Evolutionary conservation across 2,888 invertebrate genomes (phyloP).

Genomic region (Limnephilus rhombicus): DNA sequence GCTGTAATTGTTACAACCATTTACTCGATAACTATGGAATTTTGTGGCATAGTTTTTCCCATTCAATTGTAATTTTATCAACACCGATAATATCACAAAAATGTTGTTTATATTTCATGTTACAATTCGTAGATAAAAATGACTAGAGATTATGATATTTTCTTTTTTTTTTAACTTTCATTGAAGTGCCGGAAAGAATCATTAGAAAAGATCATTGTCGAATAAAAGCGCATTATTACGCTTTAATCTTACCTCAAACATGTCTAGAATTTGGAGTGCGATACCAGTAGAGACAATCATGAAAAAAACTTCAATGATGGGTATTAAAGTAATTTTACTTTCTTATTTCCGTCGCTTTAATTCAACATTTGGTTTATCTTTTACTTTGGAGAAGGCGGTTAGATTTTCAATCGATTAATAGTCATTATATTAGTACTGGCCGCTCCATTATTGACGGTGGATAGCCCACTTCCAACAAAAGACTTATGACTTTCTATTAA

Average conservation of each 20-base stretch:
- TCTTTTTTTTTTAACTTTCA: slow-evolving; percentile 35
- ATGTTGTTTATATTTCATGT: background rate
- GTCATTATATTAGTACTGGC: background rate
- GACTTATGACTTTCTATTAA: background rate
- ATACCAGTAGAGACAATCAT: background rate
- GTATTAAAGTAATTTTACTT: background rate
- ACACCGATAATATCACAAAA: background rate
- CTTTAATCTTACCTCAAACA: background rate
- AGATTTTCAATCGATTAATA: background rate
- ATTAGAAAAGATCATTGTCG: slow-evolving; percentile 32
- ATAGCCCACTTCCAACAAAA: background rate
- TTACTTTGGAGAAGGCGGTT: background rate
- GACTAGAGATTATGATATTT: background rate
- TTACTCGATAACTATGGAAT: background rate
- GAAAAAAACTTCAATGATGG: background rate
- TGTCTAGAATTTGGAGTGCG: background rate
- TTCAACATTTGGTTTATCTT: background rate
- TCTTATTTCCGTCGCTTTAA: background rate
- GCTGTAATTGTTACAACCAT: background rate
- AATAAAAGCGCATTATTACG: background rate
- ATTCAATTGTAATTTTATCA: background rate
- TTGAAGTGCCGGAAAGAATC: slow-evolving; percentile 13
- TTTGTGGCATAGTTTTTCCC: background rate
- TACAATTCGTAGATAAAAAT: slow-evolving; percentile 10
- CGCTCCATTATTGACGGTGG: background rate